These are phyloP conservation scores for Chalcis sispes DNA, from an alignment of 2,888 invertebrate genomes.

Conservation along the genomic window DNA sequence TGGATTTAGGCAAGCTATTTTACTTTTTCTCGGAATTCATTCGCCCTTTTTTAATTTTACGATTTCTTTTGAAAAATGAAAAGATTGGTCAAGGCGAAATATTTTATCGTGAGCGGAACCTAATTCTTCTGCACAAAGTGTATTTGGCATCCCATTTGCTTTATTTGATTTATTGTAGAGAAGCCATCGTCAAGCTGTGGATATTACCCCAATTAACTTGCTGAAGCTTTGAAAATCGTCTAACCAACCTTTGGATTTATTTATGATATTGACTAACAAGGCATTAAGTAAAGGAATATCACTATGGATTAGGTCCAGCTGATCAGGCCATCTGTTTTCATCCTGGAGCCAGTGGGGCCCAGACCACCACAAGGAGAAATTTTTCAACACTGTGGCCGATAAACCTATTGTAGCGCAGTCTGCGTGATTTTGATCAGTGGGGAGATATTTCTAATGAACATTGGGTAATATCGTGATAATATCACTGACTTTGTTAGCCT, in stretches of 20 bases:
- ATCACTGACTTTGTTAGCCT: not conserved
- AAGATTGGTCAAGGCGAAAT: not conserved
- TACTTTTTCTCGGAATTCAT: not conserved
- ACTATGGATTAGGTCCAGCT: not conserved
- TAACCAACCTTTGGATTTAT: not conserved
- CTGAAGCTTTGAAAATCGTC: not conserved
- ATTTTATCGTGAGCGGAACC: not conserved
- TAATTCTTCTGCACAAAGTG: not conserved
- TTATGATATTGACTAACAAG: not conserved
- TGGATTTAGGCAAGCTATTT: not conserved
- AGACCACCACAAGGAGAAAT: not conserved
- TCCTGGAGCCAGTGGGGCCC: not conserved
- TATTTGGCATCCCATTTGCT: not conserved
- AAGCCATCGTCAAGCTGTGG: not conserved
- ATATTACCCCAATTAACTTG: not conserved
- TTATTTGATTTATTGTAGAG: too few relatives aligned
- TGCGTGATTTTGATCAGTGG: not conserved
- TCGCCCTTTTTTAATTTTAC: not conserved
- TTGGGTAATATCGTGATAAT: not conserved
- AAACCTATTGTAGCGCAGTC: not conserved
- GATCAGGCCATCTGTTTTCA: not conserved
- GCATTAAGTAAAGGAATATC: not conserved
- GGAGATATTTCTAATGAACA: not conserved
- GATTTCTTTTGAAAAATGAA: not conserved
- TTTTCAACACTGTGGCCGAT: not conserved